These are phyloP conservation scores for Eueremaeus valkanovi DNA, from an alignment of 2,888 invertebrate species.

Conservation along the genomic window DNA sequence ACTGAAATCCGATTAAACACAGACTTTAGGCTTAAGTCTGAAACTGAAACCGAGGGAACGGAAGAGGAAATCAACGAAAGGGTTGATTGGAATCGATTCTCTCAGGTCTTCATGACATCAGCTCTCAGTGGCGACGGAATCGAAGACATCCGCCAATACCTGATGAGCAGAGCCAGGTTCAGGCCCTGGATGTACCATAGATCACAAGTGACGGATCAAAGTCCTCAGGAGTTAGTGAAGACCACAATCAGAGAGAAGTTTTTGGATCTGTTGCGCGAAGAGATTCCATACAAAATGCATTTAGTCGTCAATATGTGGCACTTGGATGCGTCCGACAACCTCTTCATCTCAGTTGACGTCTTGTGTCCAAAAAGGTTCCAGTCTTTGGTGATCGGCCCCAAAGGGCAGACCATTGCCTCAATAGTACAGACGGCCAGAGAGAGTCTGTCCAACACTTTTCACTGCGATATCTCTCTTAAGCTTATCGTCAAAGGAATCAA, in stretches of 20 bases:
- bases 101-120: conserved; percentile 86
- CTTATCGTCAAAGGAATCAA: conserved; percentile 49
- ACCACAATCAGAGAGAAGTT: conserved; percentile 76
- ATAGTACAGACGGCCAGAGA: conserved; percentile 65
- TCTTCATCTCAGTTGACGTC: conserved; percentile 50
- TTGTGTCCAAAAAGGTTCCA: conserved; percentile 47
- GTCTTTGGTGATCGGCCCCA: conserved; percentile 64
- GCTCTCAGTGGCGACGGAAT: conserved; percentile 73
- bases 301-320: conserved; percentile 61
- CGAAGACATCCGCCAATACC: conserved; percentile 67
- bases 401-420: conserved; percentile 65
- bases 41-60: conserved; percentile 28
- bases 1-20: conserved; percentile 35
- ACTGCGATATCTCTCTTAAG: conserved; percentile 59
- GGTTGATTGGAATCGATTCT: conserved; percentile 70
- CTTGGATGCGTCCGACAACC: conserved; percentile 49
- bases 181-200: conserved; percentile 65
- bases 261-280: conserved; percentile 73
- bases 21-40: neutral
- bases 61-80: conserved; percentile 48
- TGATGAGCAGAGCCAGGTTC: conserved; percentile 64
- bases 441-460: conserved; percentile 64
- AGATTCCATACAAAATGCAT: conserved; percentile 76
- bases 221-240: conserved; percentile 64
- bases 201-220: conserved; percentile 68